A percentile compares a stretch with the other conserved stretches of the same genome.
phyloP scores from a whole-genome alignment of 2,797 vertebrate species.

The Protonibea diacanthus region DNA sequence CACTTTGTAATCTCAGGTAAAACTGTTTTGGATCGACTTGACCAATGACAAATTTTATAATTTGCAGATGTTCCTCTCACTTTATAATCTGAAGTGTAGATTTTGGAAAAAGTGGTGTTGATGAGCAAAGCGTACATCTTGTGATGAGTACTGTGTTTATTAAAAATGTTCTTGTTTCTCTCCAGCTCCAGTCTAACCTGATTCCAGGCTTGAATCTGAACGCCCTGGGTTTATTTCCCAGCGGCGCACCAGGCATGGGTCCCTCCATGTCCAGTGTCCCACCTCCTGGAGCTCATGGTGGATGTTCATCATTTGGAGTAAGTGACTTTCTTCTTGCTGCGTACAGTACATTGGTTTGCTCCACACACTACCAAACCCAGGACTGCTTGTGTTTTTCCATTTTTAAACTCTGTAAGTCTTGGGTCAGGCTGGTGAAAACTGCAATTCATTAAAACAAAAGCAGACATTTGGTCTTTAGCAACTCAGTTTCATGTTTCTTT shows the following conservation, averaged over 20 bases:
- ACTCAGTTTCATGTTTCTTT: slow-evolving; percentile 72
- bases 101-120: neutral
- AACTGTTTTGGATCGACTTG: neutral
- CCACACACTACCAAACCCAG: neutral
- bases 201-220: slow-evolving; percentile 99
- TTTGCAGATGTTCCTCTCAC: neutral
- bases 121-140: neutral
- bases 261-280: slow-evolving; percentile 91
- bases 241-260: slow-evolving; percentile 92
- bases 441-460: neutral
- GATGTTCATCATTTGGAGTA: slow-evolving; percentile 95
- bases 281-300: slow-evolving; percentile 89
- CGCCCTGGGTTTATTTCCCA: slow-evolving; percentile 96
- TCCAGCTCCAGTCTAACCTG: slow-evolving; percentile 98
- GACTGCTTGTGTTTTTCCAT: neutral
- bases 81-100: neutral
- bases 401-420: neutral
- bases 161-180: slow-evolving; percentile 12
- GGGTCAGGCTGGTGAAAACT: slow-evolving; percentile 23
- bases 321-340: slow-evolving; percentile 61
- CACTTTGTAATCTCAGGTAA: neutral
- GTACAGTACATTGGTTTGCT: neutral
- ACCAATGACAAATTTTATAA: neutral
- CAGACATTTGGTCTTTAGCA: slow-evolving; percentile 34
- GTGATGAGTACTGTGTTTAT: neutral